These are phyloP conservation scores for Drosophila monieri DNA, from an alignment of 2,888 invertebrate genomes.

Conservation along the genomic window DNA sequence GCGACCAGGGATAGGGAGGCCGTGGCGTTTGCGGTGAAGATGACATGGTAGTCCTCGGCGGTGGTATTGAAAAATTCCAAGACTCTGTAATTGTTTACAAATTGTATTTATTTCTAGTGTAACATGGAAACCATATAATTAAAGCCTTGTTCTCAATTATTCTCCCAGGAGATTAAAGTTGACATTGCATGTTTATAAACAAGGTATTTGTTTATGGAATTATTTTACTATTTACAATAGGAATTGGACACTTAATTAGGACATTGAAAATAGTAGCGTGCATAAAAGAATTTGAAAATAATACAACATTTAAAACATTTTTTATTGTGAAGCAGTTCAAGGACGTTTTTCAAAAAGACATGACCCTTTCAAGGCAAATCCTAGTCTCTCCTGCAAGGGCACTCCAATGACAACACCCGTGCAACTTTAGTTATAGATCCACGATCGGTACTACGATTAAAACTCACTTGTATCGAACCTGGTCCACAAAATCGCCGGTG, in stretches of 20 bases:
- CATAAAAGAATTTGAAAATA: too few species aligned
- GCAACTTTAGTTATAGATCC: not conserved
- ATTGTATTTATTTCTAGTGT: not conserved
- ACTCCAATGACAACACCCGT: conserved; percentile 15
- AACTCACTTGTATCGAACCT: conserved; percentile 89
- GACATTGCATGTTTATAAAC: not conserved
- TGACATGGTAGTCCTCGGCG: conserved; percentile 91
- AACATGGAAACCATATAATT: not conserved
- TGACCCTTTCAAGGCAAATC: too few species aligned
- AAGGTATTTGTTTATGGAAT: not conserved
- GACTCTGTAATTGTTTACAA: conserved; percentile 85
- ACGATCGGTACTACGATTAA: not conserved
- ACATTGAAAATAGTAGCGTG: not conserved
- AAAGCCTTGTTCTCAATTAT: not conserved
- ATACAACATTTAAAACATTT: too few species aligned
- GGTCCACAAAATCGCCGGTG: conserved; percentile 93
- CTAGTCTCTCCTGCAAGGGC: not conserved
- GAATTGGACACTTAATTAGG: not conserved
- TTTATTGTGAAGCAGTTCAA: too few species aligned
- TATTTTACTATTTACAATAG: not conserved
- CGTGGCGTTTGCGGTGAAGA: conserved; percentile 98
- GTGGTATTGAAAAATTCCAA: conserved; percentile 93
- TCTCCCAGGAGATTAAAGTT: not conserved
- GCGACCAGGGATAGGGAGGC: conserved; percentile 92
- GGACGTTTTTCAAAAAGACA: too few species aligned